Percentiles rank a stretch among this genome's conserved stretches.
Conservation (phyloP, 2,113 vertebrate genomes). For the Pygoscelis antarcticus region DNA sequence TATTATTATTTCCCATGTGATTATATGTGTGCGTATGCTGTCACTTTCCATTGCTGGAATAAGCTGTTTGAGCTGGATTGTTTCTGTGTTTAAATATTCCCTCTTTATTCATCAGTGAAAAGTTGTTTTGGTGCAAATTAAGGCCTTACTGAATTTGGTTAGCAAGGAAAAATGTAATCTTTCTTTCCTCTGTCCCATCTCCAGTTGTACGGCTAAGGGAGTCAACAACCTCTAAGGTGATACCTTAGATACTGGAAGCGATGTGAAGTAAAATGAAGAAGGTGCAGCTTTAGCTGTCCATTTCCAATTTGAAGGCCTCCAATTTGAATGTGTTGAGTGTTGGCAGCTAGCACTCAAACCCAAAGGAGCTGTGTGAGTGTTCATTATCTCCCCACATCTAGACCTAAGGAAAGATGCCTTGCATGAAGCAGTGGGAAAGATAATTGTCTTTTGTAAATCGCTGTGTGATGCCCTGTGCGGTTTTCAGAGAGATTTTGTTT, state of each 20-base stretch:
- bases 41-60: slow-evolving; percentile 65
- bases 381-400: not conserved
- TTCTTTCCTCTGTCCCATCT: not conserved
- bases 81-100: slow-evolving; percentile 27
- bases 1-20: slow-evolving; percentile 68
- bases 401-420: not conserved
- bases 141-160: slow-evolving; percentile 55
- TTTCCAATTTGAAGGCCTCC: not conserved
- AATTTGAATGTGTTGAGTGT: not conserved
- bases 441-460: not conserved
- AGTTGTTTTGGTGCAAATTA: slow-evolving; percentile 58
- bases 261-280: not conserved
- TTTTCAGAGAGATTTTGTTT: not conserved
- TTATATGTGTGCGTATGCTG: slow-evolving; percentile 61
- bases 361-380: not conserved
- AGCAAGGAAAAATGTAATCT: not conserved
- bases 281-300: not conserved
- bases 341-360: not conserved
- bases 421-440: not conserved
- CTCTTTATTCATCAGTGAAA: slow-evolving; percentile 57
- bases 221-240: not conserved
- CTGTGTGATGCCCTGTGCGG: not conserved
- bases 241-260: not conserved
- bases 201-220: not conserved
- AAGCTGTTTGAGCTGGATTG: slow-evolving; percentile 56